Evolutionary conservation across 2,797 vertebrate species (phyloP), one percentile per base, ranked within the genome.

Genomic region (Characodon lateralis): DNA sequence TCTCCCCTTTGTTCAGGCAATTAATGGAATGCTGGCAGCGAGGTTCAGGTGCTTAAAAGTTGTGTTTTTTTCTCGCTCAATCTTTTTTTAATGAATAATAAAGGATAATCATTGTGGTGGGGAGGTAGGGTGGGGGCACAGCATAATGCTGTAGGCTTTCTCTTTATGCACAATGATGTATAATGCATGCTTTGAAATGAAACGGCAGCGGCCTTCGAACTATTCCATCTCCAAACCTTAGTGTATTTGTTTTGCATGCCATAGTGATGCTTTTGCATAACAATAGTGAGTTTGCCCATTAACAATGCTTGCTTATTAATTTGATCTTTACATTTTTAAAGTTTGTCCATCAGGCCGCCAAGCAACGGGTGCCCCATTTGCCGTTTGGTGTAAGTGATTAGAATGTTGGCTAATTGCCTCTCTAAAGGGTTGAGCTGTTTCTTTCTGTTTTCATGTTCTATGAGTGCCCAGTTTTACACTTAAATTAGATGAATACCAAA

Each of bases 1-100:
- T 94, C 91, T 89, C 90, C 91, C 93, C 86, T 96, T 96, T 96
- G 95, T 96, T 92, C 90, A 86, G 90, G 94, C 95, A 96, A 96
- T 96, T 96, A 96, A 96, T 94, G 93, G 94, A 96, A 96, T 95
- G 94, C 95, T 96, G 90, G 91, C 91, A 96, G 95, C 94, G 91
- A 95, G 95, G 95, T 95, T 94, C 94, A 95, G 92, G 95, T 95
- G 93, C 94, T 95, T 94, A 94, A 95, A 94, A 94, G 91, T 93
- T 93, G 85, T 93, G 88, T 92, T 91, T 92, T 90, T 89, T 74
- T 35, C 87, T 90, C 90, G 78, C 87, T 90, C 86, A 76, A 87
- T 91, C 92, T 90, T 90, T 90, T 93, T 94, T 94, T 95, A 95
- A 94, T 95, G 94, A 96, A 94, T 96, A 96, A 95, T 95, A 94